These are phyloP conservation scores for Carettochelys insculpta DNA, from an alignment of 2,113 vertebrate genomes.

Conservation along the genomic window DNA sequence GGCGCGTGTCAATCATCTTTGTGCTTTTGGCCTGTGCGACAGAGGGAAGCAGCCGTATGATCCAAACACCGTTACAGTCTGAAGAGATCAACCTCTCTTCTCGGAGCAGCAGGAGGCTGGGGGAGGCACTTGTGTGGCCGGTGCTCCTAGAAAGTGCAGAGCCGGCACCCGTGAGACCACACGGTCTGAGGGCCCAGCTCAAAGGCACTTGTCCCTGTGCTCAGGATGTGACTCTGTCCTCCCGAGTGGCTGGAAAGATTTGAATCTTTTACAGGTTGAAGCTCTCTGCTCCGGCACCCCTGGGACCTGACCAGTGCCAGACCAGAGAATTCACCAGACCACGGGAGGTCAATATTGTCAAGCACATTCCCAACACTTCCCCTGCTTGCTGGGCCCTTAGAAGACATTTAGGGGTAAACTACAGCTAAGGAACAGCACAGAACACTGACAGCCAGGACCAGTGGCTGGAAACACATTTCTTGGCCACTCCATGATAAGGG, in stretches of 20 bases:
- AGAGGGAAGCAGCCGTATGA: background rate
- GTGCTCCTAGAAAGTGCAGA: background rate
- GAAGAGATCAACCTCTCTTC: background rate
- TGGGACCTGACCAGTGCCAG: no score
- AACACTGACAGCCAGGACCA: no score
- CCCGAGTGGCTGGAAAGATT: background rate
- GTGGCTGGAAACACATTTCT: no score
- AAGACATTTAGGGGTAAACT: no score
- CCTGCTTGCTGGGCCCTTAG: no score
- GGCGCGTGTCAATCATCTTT: background rate
- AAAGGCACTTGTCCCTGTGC: background rate
- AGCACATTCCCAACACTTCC: no score
- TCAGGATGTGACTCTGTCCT: background rate
- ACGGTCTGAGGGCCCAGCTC: background rate
- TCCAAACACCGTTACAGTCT: background rate
- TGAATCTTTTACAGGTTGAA: no score
- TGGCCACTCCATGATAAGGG: no score
- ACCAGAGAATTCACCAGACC: no score
- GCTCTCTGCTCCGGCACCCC: no score
- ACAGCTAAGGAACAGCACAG: no score
- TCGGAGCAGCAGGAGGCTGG: background rate
- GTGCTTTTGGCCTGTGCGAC: background rate
- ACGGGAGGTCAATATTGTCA: no score
- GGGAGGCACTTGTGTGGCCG: background rate
- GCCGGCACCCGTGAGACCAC: background rate